A percentile compares a stretch with the other conserved stretches of the same genome.
Conservation (phyloP, 1,140 invertebrate genomes). For the Adelges cooleyi region DNA sequence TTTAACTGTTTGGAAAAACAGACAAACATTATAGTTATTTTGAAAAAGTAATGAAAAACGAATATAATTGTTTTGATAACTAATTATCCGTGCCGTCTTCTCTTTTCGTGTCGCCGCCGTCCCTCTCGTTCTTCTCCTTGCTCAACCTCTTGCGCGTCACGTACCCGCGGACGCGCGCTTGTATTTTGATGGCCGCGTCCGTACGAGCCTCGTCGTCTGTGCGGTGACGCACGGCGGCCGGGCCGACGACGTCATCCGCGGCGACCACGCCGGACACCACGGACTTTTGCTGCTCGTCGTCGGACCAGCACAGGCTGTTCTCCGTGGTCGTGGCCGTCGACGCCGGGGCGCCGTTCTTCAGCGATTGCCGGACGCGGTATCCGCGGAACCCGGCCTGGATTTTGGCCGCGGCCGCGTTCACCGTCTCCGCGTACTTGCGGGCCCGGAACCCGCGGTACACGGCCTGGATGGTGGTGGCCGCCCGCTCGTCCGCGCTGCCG, state of each 20-base stretch:
- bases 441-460: constrained; percentile 32
- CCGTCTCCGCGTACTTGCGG: constrained; percentile 31
- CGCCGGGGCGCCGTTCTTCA: constrained; percentile 38
- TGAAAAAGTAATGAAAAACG: no score
- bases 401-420: constrained; percentile 49
- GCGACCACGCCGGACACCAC: not conserved
- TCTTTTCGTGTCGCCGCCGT: not conserved
- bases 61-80: no score
- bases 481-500: not conserved
- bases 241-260: not conserved
- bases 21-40: no score
- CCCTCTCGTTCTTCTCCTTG: constrained; percentile 6
- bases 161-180: constrained; percentile 59
- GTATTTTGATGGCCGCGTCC: constrained; percentile 51
- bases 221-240: no score
- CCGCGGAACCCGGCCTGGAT: constrained; percentile 63
- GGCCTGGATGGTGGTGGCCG: constrained; percentile 31
- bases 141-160: constrained; percentile 51
- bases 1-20: no score
- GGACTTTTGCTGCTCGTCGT: constrained; percentile 7
- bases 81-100: no score
- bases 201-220: not conserved
- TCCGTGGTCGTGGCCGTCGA: not conserved
- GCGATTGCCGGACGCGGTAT: constrained; percentile 53
- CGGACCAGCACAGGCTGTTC: constrained; percentile 3